These are phyloP conservation scores for Agrypnia vestita DNA, from an alignment of 1,140 invertebrate species.

Conservation along the genomic window DNA sequence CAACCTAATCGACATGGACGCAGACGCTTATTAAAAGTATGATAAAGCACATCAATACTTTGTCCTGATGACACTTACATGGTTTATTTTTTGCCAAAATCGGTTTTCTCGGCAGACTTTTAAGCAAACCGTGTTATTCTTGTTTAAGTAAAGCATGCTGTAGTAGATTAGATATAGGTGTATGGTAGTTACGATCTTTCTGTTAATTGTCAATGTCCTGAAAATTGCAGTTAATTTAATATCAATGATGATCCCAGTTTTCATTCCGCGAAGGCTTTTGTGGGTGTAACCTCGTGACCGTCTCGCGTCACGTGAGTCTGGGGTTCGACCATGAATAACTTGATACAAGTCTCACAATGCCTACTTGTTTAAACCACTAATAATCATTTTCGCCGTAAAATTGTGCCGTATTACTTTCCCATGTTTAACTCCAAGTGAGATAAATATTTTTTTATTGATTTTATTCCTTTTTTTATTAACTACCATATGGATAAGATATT, in stretches of 20 bases:
- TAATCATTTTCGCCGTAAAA: neutral
- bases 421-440: no score
- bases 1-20: conserved; percentile 47
- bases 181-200: conserved; percentile 26
- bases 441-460: no score
- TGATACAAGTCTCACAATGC: conserved; percentile 2
- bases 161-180: neutral
- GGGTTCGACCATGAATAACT: conserved; percentile 41
- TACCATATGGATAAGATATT: no score
- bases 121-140: neutral
- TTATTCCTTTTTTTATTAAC: no score
- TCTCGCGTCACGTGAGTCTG: conserved; percentile 48
- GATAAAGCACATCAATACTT: conserved; percentile 47
- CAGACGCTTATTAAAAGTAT: conserved; percentile 40
- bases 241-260: conserved; percentile 26
- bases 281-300: conserved; percentile 51
- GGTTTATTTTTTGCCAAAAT: conserved; percentile 18
- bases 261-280: conserved; percentile 29
- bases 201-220: neutral
- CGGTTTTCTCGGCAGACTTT: neutral
- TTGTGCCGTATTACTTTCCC: neutral
- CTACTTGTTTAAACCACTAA: conserved; percentile 1
- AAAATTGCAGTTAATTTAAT: conserved; percentile 20
- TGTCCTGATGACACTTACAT: conserved; percentile 15
- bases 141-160: neutral